Evolutionary conservation across 2,113 vertebrate species (phyloP).

Genomic region (Plectropomus leopardus): DNA sequence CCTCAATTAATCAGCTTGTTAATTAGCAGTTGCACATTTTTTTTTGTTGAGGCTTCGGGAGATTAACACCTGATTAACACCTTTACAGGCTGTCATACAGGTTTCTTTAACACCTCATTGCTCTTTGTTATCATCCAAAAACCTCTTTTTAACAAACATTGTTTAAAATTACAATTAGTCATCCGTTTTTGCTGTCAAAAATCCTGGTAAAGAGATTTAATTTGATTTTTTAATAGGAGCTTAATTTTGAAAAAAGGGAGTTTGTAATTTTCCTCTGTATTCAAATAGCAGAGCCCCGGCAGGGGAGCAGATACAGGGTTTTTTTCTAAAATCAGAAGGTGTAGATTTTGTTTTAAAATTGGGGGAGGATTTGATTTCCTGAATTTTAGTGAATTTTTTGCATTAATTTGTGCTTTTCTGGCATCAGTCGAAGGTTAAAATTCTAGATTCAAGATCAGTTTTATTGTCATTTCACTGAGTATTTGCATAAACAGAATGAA

Average conservation of each 20-base stretch:
- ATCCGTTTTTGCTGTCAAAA: not conserved
- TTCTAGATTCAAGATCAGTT: no score
- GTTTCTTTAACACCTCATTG: not conserved
- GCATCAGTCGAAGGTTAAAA: no score
- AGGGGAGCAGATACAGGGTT: not conserved
- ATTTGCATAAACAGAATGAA: no score
- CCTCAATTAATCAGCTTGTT: not conserved
- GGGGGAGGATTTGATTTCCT: no score
- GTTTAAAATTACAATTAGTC: no score
- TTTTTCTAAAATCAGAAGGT: no score
- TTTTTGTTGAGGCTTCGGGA: not conserved
- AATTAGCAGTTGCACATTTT: not conserved
- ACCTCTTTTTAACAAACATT: not conserved
- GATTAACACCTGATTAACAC: constrained; percentile 7
- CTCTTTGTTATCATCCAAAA: not conserved
- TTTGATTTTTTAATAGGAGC: not conserved
- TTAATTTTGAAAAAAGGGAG: not conserved
- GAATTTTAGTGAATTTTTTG: no score
- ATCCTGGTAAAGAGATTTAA: not conserved
- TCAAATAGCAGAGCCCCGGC: not conserved
- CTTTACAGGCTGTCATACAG: not conserved
- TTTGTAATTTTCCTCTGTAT: no score
- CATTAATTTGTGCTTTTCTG: no score
- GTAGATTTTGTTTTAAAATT: no score
- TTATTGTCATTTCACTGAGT: no score